A percentile compares a stretch with the other conserved stretches of the same genome.
These are phyloP conservation scores for Paedocypris sp. DNA, from an alignment of 2,113 vertebrate species.

Conservation along the genomic window DNA sequence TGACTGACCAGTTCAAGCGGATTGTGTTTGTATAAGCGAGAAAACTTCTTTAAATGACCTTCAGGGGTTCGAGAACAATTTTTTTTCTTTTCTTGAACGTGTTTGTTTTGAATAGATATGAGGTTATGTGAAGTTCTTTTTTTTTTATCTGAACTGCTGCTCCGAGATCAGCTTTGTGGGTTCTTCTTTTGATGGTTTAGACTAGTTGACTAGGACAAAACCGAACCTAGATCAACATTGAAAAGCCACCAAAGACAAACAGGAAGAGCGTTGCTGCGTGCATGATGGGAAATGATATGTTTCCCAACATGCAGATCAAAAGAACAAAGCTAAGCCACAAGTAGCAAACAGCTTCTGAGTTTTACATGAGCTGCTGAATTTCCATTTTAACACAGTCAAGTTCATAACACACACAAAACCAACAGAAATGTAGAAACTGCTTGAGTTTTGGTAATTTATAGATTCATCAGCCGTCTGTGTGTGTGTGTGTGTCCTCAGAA, in stretches of 20 bases:
- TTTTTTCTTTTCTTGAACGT: neutral
- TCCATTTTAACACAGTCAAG: conserved; percentile 22
- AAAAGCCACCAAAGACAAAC: neutral
- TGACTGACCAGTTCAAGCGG: conserved; percentile 26
- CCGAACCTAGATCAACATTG: conserved; percentile 22
- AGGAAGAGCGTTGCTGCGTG: conserved; percentile 38
- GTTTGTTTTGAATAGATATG: neutral
- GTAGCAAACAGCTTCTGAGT: conserved; percentile 37
- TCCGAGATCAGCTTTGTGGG: conserved; percentile 21
- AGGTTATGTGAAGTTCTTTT: conserved; percentile 1
- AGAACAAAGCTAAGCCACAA: conserved; percentile 59
- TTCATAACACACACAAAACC: conserved; percentile 5
- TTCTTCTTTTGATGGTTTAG: conserved; percentile 1
- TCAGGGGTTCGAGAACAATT: too few relatives aligned
- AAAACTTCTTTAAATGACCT: too few relatives aligned
- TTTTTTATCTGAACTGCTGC: neutral
- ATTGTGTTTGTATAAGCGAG: too few relatives aligned
- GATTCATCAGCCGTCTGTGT: too few relatives aligned
- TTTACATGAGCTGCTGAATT: conserved; percentile 21
- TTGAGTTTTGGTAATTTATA: too few relatives aligned
- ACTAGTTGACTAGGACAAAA: neutral
- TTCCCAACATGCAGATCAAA: conserved; percentile 55
- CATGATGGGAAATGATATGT: conserved; percentile 61
- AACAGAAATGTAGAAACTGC: neutral
- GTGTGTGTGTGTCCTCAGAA: too few relatives aligned